phyloP scores from a whole-genome alignment of 1,140 invertebrate species.

The Gryon sp. region DNA sequence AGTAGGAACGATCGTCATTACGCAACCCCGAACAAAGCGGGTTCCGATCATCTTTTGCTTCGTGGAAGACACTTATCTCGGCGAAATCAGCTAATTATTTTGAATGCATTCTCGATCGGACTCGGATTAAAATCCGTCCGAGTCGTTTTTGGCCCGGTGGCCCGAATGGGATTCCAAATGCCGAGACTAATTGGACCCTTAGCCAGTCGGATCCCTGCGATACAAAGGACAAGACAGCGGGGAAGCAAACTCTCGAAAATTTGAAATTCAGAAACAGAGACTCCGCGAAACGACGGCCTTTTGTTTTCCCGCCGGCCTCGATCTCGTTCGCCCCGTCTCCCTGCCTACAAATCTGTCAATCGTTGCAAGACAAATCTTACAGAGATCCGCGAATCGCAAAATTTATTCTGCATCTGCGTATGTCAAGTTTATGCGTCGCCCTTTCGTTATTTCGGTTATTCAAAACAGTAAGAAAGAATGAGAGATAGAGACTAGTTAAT shows the following conservation, averaged over 20 bases:
- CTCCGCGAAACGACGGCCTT: constrained; percentile 68
- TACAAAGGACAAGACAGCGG: constrained; percentile 62
- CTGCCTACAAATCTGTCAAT: constrained; percentile 78
- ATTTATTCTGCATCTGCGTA: constrained; percentile 56
- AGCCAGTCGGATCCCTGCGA: constrained; percentile 65
- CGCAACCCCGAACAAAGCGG: constrained; percentile 66
- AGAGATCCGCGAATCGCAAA: constrained; percentile 53
- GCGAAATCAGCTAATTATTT: constrained; percentile 79
- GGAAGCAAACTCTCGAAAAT: constrained; percentile 65
- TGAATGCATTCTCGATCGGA: constrained; percentile 77
- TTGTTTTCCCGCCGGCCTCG: constrained; percentile 68
- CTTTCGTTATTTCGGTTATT: constrained; percentile 25
- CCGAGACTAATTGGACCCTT: constrained; percentile 79
- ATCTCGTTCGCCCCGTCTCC: constrained; percentile 1
- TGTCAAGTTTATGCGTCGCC: not conserved
- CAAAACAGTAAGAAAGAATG: too few relatives aligned
- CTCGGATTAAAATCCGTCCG: constrained; percentile 74
- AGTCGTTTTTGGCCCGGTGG: constrained; percentile 73
- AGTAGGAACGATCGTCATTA: constrained; percentile 59
- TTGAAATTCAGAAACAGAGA: constrained; percentile 77
- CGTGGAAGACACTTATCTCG: constrained; percentile 73
- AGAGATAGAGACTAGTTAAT: constrained; percentile 28
- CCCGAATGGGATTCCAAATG: constrained; percentile 72
- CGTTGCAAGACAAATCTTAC: constrained; percentile 75
- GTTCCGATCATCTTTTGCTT: constrained; percentile 66